These are phyloP conservation scores for Danio jaintianensis DNA, from an alignment of 2,797 vertebrate species.

Conservation along the genomic window DNA sequence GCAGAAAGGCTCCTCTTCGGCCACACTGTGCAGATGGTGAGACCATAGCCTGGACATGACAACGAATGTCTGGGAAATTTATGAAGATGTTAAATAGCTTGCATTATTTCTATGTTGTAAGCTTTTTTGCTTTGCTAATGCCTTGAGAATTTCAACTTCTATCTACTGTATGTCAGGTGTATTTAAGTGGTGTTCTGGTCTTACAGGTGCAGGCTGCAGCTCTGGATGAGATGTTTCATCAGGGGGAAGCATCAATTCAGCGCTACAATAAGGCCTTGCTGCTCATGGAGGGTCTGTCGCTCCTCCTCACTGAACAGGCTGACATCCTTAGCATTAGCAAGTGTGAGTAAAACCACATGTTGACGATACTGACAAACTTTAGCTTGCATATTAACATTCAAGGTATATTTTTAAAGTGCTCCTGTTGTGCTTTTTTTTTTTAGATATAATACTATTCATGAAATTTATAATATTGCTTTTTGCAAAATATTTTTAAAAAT, in stretches of 20 bases:
- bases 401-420: not conserved
- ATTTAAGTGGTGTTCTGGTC: not conserved
- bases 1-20: conserved; percentile 96
- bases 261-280: conserved; percentile 94
- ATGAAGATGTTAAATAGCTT: too few relatives aligned
- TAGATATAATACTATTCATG: too few relatives aligned
- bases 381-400: not conserved
- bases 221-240: conserved; percentile 98
- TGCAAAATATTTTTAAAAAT: too few relatives aligned
- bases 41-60: not conserved
- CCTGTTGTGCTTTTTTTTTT: too few relatives aligned
- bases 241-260: conserved; percentile 87
- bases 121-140: not conserved
- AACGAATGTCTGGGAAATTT: too few relatives aligned
- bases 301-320: conserved; percentile 88
- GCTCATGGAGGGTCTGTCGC: conserved; percentile 93
- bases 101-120: not conserved
- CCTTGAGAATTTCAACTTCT: not conserved
- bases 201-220: conserved; percentile 92
- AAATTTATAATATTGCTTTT: too few relatives aligned
- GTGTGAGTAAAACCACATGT: conserved; percentile 79
- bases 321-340: conserved; percentile 92
- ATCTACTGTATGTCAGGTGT: not conserved
- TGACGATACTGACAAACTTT: not conserved
- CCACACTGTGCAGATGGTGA: conserved; percentile 95